Evolutionary conservation across 2,113 vertebrate genomes (phyloP).

Genomic region (Anolis carolinensis): DNA sequence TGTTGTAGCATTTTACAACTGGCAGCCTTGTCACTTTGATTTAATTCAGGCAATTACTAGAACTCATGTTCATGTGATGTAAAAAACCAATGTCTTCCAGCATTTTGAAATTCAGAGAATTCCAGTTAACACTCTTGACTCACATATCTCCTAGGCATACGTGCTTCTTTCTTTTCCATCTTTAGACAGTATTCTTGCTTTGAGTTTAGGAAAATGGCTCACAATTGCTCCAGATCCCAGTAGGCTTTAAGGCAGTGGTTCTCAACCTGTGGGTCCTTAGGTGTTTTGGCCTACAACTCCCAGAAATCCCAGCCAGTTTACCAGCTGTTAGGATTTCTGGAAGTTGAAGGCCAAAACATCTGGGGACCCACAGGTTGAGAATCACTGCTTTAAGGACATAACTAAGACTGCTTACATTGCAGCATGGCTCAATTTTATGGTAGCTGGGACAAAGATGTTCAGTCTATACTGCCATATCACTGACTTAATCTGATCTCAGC

Average conservation of each 20-base stretch:
- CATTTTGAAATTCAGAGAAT: background rate
- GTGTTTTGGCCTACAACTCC: too few species aligned
- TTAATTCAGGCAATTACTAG: background rate
- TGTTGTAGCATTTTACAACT: background rate
- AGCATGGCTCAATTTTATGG: too few species aligned
- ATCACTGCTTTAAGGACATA: background rate
- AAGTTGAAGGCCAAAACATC: too few species aligned
- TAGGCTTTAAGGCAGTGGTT: too few species aligned
- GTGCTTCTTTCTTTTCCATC: background rate
- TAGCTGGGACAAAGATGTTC: background rate
- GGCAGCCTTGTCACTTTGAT: background rate
- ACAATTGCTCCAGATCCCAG: background rate
- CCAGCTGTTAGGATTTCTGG: too few species aligned
- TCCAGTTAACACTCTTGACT: background rate
- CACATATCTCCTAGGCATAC: background rate
- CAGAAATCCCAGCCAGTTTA: too few species aligned
- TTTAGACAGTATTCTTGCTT: background rate
- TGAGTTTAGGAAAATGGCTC: background rate
- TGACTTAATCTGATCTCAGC: too few species aligned
- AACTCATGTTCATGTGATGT: background rate
- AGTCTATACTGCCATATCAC: background rate
- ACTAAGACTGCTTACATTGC: background rate
- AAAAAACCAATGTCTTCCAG: background rate
- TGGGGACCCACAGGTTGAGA: too few species aligned
- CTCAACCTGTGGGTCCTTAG: too few species aligned